These are phyloP conservation scores for Drosophila aff. DNA, from an alignment of 1,140 invertebrate species.

Conservation along the genomic window DNA sequence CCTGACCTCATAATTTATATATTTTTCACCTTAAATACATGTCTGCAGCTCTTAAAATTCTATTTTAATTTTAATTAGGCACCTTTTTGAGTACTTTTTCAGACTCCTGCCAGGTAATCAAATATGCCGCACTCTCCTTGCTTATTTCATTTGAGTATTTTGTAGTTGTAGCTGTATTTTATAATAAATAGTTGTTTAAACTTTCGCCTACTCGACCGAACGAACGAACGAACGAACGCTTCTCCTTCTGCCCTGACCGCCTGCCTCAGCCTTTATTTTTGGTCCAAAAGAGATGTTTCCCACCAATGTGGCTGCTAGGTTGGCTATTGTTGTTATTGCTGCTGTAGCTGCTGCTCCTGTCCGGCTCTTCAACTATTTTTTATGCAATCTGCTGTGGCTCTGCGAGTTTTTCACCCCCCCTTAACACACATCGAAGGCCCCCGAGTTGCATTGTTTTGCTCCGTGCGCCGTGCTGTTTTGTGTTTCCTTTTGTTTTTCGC, in stretches of 20 bases:
- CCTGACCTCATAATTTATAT: not conserved
- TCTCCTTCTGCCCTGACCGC: not conserved
- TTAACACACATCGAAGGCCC: conserved; percentile 38
- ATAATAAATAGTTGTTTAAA: conserved; percentile 83
- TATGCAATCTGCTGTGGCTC: conserved; percentile 71
- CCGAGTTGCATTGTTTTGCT: conserved; percentile 45
- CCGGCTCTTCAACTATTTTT: conserved; percentile 76
- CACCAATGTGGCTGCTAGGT: conserved; percentile 75
- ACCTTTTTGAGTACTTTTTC: too few species aligned
- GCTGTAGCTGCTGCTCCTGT: conserved; percentile 18
- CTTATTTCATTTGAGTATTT: conserved; percentile 59
- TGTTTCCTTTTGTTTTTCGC: conserved; percentile 38
- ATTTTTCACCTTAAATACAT: not conserved
- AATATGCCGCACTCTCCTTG: not conserved
- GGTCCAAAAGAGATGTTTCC: conserved; percentile 65
- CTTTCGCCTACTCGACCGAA: conserved; percentile 56
- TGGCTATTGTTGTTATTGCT: conserved; percentile 48
- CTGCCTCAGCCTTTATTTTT: not conserved
- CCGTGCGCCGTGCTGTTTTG: conserved; percentile 31
- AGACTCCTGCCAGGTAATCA: conserved; percentile 10
- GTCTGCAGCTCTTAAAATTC: not conserved
- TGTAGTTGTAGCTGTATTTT: conserved; percentile 70
- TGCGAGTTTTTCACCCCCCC: conserved; percentile 2
- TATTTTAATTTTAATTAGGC: not conserved
- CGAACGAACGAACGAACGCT: not conserved